phyloP scores from a whole-genome alignment of 2,113 vertebrate genomes.

The Erinaceus europaeus region DNA sequence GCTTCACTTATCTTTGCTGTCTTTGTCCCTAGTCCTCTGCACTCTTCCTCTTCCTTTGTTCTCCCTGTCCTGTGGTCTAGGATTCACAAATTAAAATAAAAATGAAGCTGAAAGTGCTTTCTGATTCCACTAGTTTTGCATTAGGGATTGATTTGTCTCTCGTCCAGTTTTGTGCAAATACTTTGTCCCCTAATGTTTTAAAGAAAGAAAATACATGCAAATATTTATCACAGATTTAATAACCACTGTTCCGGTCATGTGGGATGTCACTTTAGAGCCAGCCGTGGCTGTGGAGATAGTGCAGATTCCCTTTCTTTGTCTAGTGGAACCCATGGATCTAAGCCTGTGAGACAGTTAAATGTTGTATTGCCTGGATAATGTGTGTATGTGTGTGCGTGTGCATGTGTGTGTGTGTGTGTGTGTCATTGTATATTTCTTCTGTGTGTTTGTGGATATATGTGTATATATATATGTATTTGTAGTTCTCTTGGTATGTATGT shows the following conservation, averaged over 20 bases:
- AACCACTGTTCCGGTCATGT: conserved; percentile 41
- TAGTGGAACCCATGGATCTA: conserved; percentile 12
- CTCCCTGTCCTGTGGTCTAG: neutral
- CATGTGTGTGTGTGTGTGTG: conserved; percentile 58
- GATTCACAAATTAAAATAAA: neutral
- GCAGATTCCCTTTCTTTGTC: conserved; percentile 45
- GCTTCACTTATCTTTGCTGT: neutral
- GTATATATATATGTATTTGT: no score
- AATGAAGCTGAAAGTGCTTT: neutral
- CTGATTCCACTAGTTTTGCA: neutral
- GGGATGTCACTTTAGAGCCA: conserved; percentile 43
- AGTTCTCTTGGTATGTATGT: conserved; percentile 67
- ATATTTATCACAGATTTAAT: conserved; percentile 60
- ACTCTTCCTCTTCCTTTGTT: neutral
- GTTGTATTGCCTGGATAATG: conserved; percentile 63
- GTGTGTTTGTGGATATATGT: conserved; percentile 54
- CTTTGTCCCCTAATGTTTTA: neutral
- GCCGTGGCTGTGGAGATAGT: neutral
- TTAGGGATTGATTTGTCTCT: neutral
- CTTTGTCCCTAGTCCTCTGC: neutral
- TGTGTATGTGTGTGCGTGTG: conserved; percentile 54
- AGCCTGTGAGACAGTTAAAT: conserved; percentile 60
- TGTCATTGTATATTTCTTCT: conserved; percentile 58
- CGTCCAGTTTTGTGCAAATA: neutral
- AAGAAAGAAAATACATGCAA: conserved; percentile 11